A percentile compares a stretch with the other conserved stretches of the same genome.
Evolutionary conservation across 2,797 vertebrate genomes (phyloP).

Genomic region (Oreonectes daqikongensis): DNA sequence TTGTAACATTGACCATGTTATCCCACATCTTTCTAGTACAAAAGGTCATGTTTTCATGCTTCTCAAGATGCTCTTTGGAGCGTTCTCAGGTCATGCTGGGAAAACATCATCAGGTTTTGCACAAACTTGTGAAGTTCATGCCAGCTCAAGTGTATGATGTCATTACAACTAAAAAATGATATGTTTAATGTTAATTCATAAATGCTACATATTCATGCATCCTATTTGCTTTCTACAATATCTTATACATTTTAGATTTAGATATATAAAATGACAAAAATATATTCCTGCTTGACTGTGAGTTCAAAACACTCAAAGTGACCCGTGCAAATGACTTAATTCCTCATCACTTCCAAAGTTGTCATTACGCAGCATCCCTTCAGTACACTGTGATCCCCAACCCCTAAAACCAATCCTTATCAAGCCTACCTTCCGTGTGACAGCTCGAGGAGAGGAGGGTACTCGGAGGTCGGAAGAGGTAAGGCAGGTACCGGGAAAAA

Average conservation of each 20-base stretch:
- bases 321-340: constrained; percentile 41
- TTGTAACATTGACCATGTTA: background rate
- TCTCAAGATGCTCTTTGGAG: background rate
- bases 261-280: no score
- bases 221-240: background rate
- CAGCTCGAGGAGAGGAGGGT: constrained; percentile 84
- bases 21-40: background rate
- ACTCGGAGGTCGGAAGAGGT: constrained; percentile 83
- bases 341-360: constrained; percentile 50
- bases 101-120: background rate
- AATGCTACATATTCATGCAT: background rate
- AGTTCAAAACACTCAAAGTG: background rate
- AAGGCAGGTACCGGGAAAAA: constrained; percentile 85
- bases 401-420: background rate
- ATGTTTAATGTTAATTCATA: background rate
- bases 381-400: constrained; percentile 9
- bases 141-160: background rate
- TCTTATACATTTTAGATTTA: no score
- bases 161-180: background rate
- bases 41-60: background rate
- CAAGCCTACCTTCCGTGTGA: constrained; percentile 81
- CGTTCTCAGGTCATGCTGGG: background rate
- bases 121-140: constrained; percentile 1
- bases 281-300: background rate
- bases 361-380: constrained; percentile 11